A percentile compares a stretch with the other conserved stretches of the same genome.
Conservation (phyloP, 2,888 invertebrate genomes). For the Drosophila nigricruria region DNA sequence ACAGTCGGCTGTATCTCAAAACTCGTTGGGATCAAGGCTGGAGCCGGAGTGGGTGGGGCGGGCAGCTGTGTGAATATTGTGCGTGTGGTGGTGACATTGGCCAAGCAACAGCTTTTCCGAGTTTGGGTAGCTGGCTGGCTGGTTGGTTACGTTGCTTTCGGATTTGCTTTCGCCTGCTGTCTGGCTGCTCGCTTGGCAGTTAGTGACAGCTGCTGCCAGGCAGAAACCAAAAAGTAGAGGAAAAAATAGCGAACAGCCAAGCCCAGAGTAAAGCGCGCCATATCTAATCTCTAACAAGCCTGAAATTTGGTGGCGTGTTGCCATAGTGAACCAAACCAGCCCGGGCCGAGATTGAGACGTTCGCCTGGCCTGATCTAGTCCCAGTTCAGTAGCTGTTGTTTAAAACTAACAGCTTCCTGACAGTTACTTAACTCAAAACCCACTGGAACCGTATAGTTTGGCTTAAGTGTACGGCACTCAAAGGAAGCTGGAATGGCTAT, state of each 20-base stretch:
- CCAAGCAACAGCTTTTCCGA: conserved; percentile 22
- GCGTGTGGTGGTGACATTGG: conserved; percentile 16
- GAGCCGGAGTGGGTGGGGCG: no score
- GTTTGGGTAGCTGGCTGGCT: conserved; percentile 32
- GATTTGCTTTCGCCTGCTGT: conserved; percentile 27
- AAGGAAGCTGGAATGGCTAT: background rate
- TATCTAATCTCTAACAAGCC: conserved; percentile 49
- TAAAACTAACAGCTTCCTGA: conserved; percentile 19
- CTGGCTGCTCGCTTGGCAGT: conserved; percentile 61
- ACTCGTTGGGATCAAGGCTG: background rate
- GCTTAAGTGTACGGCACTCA: background rate
- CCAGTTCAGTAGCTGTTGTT: conserved; percentile 6
- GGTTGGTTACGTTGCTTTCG: conserved; percentile 25
- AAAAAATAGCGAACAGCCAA: conserved; percentile 14
- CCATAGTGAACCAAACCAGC: conserved; percentile 5
- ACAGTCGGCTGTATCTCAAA: conserved; percentile 56
- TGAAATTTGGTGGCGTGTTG: conserved; percentile 20
- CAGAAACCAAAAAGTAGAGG: conserved; percentile 16
- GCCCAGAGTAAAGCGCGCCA: conserved; percentile 38
- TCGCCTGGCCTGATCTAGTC: conserved; percentile 9
- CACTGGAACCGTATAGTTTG: background rate
- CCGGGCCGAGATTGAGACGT: conserved; percentile 23
- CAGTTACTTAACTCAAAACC: conserved; percentile 13
- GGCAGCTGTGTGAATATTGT: conserved; percentile 10
- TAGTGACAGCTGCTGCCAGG: conserved; percentile 72